These are phyloP conservation scores for Rhagoletis pomonella DNA, from an alignment of 1,140 invertebrate species.

Conservation along the genomic window DNA sequence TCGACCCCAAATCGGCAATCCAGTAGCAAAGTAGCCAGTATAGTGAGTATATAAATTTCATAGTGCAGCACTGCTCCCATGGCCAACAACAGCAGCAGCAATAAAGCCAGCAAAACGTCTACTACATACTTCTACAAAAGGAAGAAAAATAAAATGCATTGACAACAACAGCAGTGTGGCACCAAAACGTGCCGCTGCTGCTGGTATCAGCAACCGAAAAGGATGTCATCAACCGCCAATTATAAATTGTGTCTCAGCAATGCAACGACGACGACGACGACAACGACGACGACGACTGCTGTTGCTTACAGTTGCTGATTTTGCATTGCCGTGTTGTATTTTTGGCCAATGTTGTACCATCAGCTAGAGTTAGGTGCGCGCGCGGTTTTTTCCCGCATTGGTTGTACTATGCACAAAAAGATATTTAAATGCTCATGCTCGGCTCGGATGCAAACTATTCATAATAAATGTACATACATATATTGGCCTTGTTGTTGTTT, in stretches of 20 bases:
- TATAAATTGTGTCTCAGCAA: slow-evolving; percentile 53
- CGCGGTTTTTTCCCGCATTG: no score
- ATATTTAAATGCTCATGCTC: neutral
- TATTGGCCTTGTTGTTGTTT: neutral
- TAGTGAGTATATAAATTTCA: neutral
- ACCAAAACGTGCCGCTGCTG: slow-evolving; percentile 42
- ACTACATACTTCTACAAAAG: no score
- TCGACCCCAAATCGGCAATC: neutral
- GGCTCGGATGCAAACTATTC: no score
- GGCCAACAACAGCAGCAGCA: neutral
- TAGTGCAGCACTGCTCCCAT: neutral
- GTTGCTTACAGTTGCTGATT: neutral
- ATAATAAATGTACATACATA: neutral
- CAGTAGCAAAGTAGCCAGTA: neutral
- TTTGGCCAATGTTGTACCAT: neutral
- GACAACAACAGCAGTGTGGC: neutral
- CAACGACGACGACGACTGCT: slow-evolving; percentile 14
- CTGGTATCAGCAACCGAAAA: slow-evolving; percentile 52
- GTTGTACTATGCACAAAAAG: no score
- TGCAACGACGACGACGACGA: neutral
- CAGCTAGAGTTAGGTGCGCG: neutral
- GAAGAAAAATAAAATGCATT: neutral
- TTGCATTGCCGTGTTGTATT: slow-evolving; percentile 10
- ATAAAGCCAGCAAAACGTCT: no score
- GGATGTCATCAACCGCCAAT: slow-evolving; percentile 55